These are phyloP conservation scores for Dastarcus helophoroides DNA, from an alignment of 2,888 invertebrate species.

Conservation along the genomic window DNA sequence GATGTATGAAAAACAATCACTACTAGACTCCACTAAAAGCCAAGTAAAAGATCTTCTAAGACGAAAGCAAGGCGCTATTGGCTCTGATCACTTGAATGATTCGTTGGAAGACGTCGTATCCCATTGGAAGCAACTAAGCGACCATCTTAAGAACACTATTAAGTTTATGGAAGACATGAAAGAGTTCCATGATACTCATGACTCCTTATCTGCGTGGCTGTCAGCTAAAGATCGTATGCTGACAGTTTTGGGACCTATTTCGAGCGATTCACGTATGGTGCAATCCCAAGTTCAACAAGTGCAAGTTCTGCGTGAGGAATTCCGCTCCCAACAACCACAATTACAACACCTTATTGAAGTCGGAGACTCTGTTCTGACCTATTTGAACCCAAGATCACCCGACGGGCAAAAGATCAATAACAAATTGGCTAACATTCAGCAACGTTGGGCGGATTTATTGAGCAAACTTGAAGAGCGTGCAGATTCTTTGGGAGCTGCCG, in stretches of 20 bases:
- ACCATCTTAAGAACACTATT: constrained; percentile 63
- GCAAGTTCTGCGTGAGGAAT: constrained; percentile 89
- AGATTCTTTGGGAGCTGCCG: constrained; percentile 77
- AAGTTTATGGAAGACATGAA: constrained; percentile 75
- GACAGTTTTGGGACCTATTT: constrained; percentile 88
- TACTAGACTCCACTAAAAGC: constrained; percentile 78
- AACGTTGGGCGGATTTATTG: constrained; percentile 69
- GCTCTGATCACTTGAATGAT: constrained; percentile 71
- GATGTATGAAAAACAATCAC: constrained; percentile 85
- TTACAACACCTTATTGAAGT: constrained; percentile 74
- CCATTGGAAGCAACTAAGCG: constrained; percentile 77
- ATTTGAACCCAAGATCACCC: constrained; percentile 41
- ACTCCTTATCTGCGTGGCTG: constrained; percentile 76
- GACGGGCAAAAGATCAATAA: constrained; percentile 57
- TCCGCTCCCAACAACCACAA: constrained; percentile 85
- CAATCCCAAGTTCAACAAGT: constrained; percentile 93
- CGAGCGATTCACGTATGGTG: constrained; percentile 90
- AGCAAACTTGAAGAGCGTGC: constrained; percentile 79
- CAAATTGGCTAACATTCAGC: constrained; percentile 60
- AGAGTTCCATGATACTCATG: constrained; percentile 84
- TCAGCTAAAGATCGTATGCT: constrained; percentile 92
- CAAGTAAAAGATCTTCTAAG: constrained; percentile 80
- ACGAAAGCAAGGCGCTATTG: constrained; percentile 73
- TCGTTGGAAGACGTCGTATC: constrained; percentile 74
- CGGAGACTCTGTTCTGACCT: constrained; percentile 60